Percentiles rank a stretch among this genome's conserved stretches.
These are phyloP conservation scores for Fulmarus glacialis DNA, from an alignment of 2,113 vertebrate species.

Conservation along the genomic window DNA sequence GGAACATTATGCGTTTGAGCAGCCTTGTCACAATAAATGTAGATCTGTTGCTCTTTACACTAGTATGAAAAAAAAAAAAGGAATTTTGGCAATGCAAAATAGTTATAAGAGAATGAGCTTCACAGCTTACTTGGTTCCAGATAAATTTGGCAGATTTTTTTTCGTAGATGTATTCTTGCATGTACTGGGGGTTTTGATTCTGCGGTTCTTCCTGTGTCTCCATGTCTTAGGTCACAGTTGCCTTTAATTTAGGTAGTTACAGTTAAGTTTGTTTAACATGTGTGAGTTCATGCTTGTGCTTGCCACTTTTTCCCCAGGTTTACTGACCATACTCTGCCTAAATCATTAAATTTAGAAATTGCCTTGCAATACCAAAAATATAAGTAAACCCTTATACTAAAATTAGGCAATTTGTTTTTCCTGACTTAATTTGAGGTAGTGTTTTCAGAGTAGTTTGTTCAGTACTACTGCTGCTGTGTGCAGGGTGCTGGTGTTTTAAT, in stretches of 20 bases:
- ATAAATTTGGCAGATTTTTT: constrained; percentile 21
- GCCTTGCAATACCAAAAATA: neutral
- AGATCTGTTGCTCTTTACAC: constrained; percentile 34
- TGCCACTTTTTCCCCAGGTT: neutral
- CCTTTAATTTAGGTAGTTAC: neutral
- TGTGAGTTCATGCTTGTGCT: neutral
- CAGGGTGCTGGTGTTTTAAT: neutral
- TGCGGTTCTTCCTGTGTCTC: neutral
- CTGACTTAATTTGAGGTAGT: neutral
- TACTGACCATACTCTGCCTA: neutral
- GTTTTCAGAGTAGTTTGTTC: neutral
- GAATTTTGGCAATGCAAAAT: constrained; percentile 26
- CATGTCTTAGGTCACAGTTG: neutral
- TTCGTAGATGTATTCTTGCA: neutral
- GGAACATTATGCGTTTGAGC: neutral
- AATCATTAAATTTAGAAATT: neutral
- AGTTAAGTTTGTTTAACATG: neutral
- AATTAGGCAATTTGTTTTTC: neutral
- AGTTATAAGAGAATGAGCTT: neutral
- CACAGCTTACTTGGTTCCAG: constrained; percentile 44
- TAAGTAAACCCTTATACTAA: neutral
- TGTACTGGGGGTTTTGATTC: neutral
- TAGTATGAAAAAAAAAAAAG: neutral
- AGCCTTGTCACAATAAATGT: constrained; percentile 47
- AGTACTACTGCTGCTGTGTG: neutral